Conservation (phyloP, 2,888 invertebrate species). For the Lithophane semibrunnea region DNA sequence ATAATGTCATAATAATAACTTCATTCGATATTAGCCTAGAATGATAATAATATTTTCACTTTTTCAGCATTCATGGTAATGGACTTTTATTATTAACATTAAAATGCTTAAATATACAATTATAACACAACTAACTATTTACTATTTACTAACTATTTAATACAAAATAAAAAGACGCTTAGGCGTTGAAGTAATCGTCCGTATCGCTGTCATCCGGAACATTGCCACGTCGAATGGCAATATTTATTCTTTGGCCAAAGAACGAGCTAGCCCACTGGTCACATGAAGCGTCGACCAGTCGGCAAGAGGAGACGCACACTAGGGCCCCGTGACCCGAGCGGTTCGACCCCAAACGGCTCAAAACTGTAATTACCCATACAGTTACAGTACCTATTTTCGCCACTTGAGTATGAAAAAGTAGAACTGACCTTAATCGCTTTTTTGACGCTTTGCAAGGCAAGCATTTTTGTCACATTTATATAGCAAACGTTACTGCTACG, state of each 20-base stretch:
- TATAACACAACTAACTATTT: neutral
- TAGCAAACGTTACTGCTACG: conserved; percentile 11
- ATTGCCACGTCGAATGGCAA: neutral
- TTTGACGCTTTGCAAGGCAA: neutral
- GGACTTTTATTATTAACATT: neutral
- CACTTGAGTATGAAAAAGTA: neutral
- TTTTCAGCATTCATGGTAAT: neutral
- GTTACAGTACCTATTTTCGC: neutral
- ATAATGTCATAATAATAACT: neutral
- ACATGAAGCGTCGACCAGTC: neutral
- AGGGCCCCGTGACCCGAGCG: neutral
- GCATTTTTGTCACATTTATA: neutral
- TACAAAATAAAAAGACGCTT: neutral
- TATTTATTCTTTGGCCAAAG: neutral
- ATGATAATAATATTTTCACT: neutral
- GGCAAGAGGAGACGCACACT: neutral
- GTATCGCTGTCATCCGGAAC: neutral
- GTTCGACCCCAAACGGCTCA: neutral
- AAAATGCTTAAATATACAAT: neutral
- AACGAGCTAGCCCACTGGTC: neutral
- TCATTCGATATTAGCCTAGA: too few species aligned
- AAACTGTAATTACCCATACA: neutral
- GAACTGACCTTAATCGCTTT: neutral
- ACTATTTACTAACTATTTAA: too few species aligned
- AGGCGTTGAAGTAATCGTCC: neutral